Evolutionary conservation across 2,888 invertebrate species (phyloP).

Genomic region (Hydroisotoma schaefferi): DNA sequence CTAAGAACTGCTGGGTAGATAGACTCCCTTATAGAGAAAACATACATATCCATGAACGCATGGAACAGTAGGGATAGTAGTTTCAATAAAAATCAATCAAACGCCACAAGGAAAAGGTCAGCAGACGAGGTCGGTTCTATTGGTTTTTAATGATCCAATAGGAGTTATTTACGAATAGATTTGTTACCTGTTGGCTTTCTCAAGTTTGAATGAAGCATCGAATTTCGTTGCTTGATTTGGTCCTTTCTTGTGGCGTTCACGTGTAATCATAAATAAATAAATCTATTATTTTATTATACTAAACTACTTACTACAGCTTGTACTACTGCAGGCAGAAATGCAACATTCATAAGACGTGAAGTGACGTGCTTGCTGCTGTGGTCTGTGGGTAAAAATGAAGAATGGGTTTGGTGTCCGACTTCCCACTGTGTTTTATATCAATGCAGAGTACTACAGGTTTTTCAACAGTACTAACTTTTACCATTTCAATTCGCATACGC

Average conservation of each 20-base stretch:
- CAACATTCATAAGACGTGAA: no score
- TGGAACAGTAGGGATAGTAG: no score
- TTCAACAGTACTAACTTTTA: conserved; percentile 6
- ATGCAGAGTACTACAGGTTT: conserved; percentile 18
- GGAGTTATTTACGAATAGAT: conserved; percentile 20
- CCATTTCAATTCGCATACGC: conserved; percentile 1
- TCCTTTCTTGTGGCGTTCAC: no score
- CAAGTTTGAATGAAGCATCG: background rate
- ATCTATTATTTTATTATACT: no score
- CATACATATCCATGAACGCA: no score
- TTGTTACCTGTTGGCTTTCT: background rate
- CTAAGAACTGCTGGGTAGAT: background rate
- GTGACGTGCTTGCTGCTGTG: no score
- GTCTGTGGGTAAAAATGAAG: conserved; percentile 10
- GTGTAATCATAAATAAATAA: no score
- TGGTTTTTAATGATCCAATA: conserved; percentile 26
- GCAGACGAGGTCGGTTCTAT: conserved; percentile 19
- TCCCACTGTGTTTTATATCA: conserved; percentile 25
- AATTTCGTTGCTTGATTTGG: background rate
- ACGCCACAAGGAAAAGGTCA: background rate
- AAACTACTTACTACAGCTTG: no score
- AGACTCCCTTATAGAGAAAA: conserved; percentile 3
- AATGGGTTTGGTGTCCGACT: conserved; percentile 19
- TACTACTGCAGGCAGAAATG: background rate
- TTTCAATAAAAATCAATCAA: conserved; percentile 11